These are phyloP conservation scores for Carassius carassius DNA, from an alignment of 2,113 vertebrate species.

Conservation along the genomic window DNA sequence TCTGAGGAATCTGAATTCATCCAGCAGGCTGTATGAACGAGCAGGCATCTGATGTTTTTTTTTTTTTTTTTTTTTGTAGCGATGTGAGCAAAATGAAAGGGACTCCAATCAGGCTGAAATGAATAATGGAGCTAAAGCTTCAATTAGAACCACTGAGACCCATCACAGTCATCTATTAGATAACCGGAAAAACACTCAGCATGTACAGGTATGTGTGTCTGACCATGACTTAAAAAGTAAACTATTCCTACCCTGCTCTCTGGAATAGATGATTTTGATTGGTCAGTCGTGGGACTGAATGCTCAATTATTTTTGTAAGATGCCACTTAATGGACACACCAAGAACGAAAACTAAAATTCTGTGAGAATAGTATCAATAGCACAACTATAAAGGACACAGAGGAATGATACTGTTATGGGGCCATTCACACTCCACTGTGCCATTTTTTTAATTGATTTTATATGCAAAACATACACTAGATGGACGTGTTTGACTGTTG, in stretches of 20 bases:
- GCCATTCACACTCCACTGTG: no score
- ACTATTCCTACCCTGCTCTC: neutral
- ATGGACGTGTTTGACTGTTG: no score
- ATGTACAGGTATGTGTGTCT: neutral
- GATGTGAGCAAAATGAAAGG: conserved; percentile 36
- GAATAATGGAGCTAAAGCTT: conserved; percentile 40
- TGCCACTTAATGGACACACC: neutral
- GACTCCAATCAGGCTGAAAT: conserved; percentile 40
- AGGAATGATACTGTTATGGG: no score
- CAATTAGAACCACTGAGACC: conserved; percentile 41
- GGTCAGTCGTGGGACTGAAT: no score
- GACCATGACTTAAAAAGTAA: neutral
- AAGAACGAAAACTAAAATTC: no score
- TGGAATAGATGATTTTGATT: neutral
- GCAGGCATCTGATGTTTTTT: conserved; percentile 42
- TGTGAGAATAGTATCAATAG: no score
- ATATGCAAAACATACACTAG: no score
- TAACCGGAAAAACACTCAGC: neutral
- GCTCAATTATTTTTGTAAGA: neutral
- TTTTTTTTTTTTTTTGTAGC: conserved; percentile 26
- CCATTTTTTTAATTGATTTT: no score
- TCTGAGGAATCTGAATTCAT: conserved; percentile 47
- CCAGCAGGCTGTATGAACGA: conserved; percentile 30
- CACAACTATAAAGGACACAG: no score
- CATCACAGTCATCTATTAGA: neutral